Percentiles rank a stretch among this genome's conserved stretches.
phyloP scores from a whole-genome alignment of 2,888 invertebrate species.

The Pollenia griseotomentosa region DNA sequence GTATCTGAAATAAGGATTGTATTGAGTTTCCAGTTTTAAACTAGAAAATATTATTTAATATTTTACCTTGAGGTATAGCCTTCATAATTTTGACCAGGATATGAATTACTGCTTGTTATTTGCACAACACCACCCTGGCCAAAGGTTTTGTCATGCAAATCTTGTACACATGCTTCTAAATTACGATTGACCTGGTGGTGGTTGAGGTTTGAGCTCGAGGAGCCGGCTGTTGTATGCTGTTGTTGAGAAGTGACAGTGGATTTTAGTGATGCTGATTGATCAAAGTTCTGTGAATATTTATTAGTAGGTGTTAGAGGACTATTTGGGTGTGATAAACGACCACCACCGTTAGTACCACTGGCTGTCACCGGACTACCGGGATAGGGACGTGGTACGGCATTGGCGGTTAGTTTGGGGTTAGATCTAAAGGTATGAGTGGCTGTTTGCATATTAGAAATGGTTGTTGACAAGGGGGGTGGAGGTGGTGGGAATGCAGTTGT shows the following conservation, averaged over 20 bases:
- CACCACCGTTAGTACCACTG: conserved; percentile 76
- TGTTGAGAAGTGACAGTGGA: conserved; percentile 76
- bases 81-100: conserved; percentile 86
- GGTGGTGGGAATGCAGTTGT: conserved; percentile 81
- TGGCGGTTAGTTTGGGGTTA: conserved; percentile 84
- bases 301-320: conserved; percentile 80
- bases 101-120: conserved; percentile 78
- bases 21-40: not conserved
- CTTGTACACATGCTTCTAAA: conserved; percentile 84
- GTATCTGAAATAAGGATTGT: conserved; percentile 79
- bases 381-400: conserved; percentile 84
- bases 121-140: conserved; percentile 83
- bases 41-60: not conserved
- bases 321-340: conserved; percentile 72
- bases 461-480: conserved; percentile 83
- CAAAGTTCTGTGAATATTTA: conserved; percentile 80
- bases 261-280: conserved; percentile 75
- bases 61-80: conserved; percentile 88
- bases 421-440: conserved; percentile 82
- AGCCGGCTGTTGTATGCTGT: conserved; percentile 55
- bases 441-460: conserved; percentile 82
- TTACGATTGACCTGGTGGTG: conserved; percentile 78
- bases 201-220: conserved; percentile 50
- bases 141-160: conserved; percentile 84
- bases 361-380: conserved; percentile 80